Conservation (phyloP, 1,140 invertebrate genomes). For the Bradynema listronoti region DNA sequence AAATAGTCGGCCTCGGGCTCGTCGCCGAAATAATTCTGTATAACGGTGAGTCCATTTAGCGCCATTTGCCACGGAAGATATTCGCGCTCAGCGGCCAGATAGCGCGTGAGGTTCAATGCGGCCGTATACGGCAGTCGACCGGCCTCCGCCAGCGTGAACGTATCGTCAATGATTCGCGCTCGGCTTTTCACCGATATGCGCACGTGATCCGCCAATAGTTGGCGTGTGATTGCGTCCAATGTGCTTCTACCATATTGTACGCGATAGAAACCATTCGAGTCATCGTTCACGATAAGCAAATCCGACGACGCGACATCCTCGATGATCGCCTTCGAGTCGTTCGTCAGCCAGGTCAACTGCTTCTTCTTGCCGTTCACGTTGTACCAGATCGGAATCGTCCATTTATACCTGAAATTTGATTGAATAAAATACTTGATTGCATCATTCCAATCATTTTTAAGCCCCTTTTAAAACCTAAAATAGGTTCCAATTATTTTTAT, state of each 20-base stretch:
- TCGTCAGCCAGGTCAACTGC: slow-evolving; percentile 35
- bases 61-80: slow-evolving; percentile 48
- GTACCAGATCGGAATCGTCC: slow-evolving; percentile 45
- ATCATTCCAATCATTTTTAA: slow-evolving; percentile 7
- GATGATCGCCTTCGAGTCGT: not conserved
- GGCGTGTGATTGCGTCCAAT: slow-evolving; percentile 34
- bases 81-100: slow-evolving; percentile 40
- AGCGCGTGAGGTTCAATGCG: slow-evolving; percentile 40
- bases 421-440: not conserved
- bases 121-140: slow-evolving; percentile 40
- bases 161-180: slow-evolving; percentile 47
- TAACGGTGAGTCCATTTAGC: slow-evolving; percentile 33
- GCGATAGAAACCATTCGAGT: slow-evolving; percentile 44
- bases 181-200: slow-evolving; percentile 34
- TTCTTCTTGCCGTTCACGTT: slow-evolving; percentile 31
- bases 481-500: no score
- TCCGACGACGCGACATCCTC: slow-evolving; percentile 21
- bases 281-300: slow-evolving; percentile 34
- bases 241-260: slow-evolving; percentile 32
- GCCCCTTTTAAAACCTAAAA: no score
- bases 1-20: slow-evolving; percentile 42
- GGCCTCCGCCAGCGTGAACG: slow-evolving; percentile 47
- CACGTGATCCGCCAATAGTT: slow-evolving; percentile 41
- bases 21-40: slow-evolving; percentile 45
- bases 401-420: slow-evolving; percentile 23